Evolutionary conservation across 1,140 invertebrate genomes (phyloP), one percentile per base, ranked within the genome.

Genomic region (Phenacoccus solenopsis): DNA sequence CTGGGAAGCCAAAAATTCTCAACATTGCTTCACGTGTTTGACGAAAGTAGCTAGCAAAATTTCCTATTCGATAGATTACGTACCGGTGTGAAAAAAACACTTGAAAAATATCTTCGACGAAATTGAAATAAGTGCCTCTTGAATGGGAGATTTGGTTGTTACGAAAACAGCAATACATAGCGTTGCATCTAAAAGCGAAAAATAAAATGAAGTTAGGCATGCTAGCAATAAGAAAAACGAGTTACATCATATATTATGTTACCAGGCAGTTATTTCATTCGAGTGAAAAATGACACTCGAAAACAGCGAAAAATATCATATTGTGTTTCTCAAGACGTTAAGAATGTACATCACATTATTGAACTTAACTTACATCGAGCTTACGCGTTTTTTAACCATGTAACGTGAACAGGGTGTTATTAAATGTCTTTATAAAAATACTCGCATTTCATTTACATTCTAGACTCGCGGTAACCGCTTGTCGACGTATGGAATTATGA

Each of bases 271-370:
- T 64, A 64, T 20, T 64, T 64, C 59, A 64, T 64, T 64, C 22
- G 22, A 64, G 59, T 64, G 59, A 64, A 64, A 64, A 64, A 64
- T 64, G 59, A 64, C 59, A 64, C 59, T 64, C 25, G 59, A 22
- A 64, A 64, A 64, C 59, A 27, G 59, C 25, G 59, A 25, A 64
- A 64, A 64, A 64, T 64, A 64, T 64, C 59, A 64, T 64, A 64
- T 64, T 64, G 25, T 64, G 59, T 64, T 64, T 27, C 59, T 64
- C 59, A 64, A 64, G 59, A 64, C 59, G 59, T 64, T 64, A 64
- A 64, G 59, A 49, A 64, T 64, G 59, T 64, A 64, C 59, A 64
- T 27, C 22, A 64, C 25, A 64, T 64, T 64, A 64, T 64, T 64
- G 25, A 64, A 22, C 25, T 64, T 64, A 64, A 10, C 25, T 64